Evolutionary conservation across 2,113 vertebrate species (phyloP).

Genomic region (Myotis lucifugus): DNA sequence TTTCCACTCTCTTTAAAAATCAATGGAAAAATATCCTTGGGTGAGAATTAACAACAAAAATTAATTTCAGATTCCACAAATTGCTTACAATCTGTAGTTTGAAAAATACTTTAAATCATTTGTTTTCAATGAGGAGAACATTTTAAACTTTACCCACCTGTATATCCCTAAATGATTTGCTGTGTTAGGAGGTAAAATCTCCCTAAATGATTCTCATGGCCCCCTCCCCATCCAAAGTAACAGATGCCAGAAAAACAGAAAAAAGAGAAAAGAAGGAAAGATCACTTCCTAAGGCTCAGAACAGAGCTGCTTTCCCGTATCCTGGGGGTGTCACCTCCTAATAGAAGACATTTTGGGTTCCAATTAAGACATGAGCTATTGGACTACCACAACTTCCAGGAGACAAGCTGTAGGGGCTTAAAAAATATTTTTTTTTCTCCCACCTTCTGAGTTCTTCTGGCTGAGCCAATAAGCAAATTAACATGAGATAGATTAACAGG

Average conservation of each 20-base stretch:
- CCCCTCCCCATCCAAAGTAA: background rate
- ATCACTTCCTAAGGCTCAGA: background rate
- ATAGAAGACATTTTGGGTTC: background rate
- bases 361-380: background rate
- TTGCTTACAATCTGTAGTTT: background rate
- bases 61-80: background rate
- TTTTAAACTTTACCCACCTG: background rate
- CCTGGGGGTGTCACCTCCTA: background rate
- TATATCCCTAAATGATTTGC: background rate
- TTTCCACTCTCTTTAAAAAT: no score
- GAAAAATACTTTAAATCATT: background rate
- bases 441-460: no score
- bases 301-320: background rate
- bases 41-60: no score
- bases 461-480: no score
- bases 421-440: no score
- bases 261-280: background rate
- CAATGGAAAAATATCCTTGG: no score
- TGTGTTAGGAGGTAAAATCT: background rate
- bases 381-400: background rate
- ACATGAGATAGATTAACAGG: no score
- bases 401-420: background rate
- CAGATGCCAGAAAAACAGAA: background rate
- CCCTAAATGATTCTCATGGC: background rate
- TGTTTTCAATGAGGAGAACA: background rate